phyloP scores from a whole-genome alignment of 2,888 invertebrate genomes.

The Mystacides longicornis region DNA sequence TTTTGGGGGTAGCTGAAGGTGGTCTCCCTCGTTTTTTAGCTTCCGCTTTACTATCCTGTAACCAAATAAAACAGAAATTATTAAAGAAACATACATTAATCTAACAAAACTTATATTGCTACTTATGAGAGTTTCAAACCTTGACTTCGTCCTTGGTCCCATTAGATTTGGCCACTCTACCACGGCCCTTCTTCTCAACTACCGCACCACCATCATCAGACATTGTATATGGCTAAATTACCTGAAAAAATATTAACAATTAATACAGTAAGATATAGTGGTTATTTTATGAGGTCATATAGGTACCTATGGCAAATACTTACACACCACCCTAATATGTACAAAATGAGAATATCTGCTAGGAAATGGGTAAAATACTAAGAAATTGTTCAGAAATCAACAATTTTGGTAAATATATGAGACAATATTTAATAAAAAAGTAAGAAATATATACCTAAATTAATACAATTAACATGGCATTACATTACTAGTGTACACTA shows the following conservation, averaged over 20 bases:
- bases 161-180: constrained; percentile 44
- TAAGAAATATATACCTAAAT: no score
- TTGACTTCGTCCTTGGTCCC: constrained; percentile 39
- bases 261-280: no score
- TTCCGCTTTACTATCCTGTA: constrained; percentile 45
- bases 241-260: constrained; percentile 16
- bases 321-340: no score
- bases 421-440: no score
- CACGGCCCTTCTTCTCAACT: constrained; percentile 49
- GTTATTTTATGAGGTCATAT: no score
- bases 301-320: no score
- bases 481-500: no score
- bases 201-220: constrained; percentile 48
- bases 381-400: no score
- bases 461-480: no score
- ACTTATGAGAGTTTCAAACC: background rate
- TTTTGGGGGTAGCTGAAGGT: constrained; percentile 38
- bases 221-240: constrained; percentile 31
- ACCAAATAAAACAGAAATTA: background rate
- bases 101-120: background rate
- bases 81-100: background rate
- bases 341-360: no score
- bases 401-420: no score
- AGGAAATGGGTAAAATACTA: no score
- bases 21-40: constrained; percentile 43